Conservation (phyloP, 1,140 invertebrate genomes). For the Dendroctonus valens region DNA sequence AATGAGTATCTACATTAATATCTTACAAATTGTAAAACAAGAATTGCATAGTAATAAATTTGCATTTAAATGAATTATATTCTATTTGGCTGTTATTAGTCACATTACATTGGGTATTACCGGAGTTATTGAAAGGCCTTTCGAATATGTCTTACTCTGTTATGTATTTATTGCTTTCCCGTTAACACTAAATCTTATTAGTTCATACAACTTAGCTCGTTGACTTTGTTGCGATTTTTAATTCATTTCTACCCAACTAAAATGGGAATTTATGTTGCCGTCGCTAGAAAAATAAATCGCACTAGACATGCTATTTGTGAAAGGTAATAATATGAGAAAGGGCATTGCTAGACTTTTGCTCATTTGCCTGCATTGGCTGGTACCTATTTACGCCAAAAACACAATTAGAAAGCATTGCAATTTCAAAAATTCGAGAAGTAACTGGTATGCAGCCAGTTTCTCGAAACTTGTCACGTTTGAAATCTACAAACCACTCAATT, state of each 20-base stretch:
- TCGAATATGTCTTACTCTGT: constrained; percentile 19
- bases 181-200: constrained; percentile 23
- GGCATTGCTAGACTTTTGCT: not conserved
- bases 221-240: not conserved
- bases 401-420: too few species aligned
- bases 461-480: too few species aligned
- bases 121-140: constrained; percentile 21
- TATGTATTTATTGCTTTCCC: constrained; percentile 17
- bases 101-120: constrained; percentile 19
- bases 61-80: constrained; percentile 22
- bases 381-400: too few species aligned
- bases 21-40: constrained; percentile 27
- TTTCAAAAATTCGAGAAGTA: too few species aligned
- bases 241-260: too few species aligned
- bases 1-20: constrained; percentile 29
- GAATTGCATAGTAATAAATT: constrained; percentile 26
- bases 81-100: constrained; percentile 25
- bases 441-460: too few species aligned
- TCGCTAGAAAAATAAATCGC: too few species aligned
- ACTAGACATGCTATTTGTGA: constrained; percentile 9
- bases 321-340: not conserved
- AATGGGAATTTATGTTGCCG: too few species aligned
- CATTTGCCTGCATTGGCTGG: not conserved
- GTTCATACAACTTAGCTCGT: not conserved
- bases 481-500: too few species aligned